Base-by-base conservation (phyloP, 2,888 invertebrate species). In the Caenorhabditis becei region DNA sequence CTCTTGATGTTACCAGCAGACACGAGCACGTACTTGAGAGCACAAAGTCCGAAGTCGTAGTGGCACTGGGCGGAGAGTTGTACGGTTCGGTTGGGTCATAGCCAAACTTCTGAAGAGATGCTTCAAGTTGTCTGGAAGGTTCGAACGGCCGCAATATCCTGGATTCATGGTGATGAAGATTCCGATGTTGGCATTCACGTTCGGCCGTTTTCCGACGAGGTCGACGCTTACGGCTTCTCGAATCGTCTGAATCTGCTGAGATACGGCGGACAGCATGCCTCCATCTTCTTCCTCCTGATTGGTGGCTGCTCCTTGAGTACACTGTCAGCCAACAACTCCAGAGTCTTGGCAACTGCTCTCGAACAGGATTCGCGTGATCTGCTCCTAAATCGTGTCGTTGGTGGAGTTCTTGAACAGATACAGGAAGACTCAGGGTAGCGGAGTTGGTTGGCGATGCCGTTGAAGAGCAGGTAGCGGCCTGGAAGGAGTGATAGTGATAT, bases 111-210 rank as follows among this genome's bases (percentile, higher is more conserved):
- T 94, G 95, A 99, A 99, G 78, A 99, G 93, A 65, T 99, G 98
- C 94, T 99, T 99, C 92, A 99, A 94, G 92, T 99, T 99, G 91
- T 99, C 99, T 0, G 99, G 99, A 84, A 99, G 93, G 93, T 99
- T 99, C 78, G 98, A 98, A 83, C 99, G 95, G 24, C 99, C 99
- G 51, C 98, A 99, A 92, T 99, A 99, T 28, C 98, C 99, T 32
- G 99, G 99, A 94, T 99, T 99, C 99, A 99, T 99, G 0, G 99
- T 99, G 86, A 99, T 98, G 93, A 99, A 99, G 90, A 99, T 97
- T 1, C 99, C 99, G 97, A 99, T 99, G 92, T 99, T 98, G 16
- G 96, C 94, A 28, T 97, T 97, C 0, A 99, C 97, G 85, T 95
- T 95, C 18, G 94, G 97, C 93, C 96, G 96, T 91, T 98, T 99